A percentile compares a stretch with the other conserved stretches of the same genome.
Conservation (phyloP, 2,888 invertebrate species). For the Romanomermis culicivorax region DNA sequence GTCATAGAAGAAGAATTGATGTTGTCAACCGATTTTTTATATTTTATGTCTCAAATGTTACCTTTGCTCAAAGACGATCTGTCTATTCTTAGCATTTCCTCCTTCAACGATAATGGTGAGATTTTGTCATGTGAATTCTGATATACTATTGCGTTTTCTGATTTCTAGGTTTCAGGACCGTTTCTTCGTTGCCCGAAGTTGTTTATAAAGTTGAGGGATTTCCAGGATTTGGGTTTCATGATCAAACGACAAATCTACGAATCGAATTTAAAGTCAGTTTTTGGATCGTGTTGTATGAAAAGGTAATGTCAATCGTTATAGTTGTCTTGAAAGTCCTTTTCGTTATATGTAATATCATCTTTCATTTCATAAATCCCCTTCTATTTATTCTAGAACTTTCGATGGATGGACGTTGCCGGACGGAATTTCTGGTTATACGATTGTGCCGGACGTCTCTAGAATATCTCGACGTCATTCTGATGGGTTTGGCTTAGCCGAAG, state of each 20-base stretch:
- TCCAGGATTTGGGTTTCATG: conserved; percentile 21
- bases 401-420: conserved; percentile 24
- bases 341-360: no score
- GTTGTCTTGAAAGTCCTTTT: no score
- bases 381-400: not conserved
- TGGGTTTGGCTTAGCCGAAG: conserved; percentile 10
- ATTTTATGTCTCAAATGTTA: conserved; percentile 33
- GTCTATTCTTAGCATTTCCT: conserved; percentile 30
- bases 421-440: conserved; percentile 19
- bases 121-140: not conserved
- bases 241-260: not conserved
- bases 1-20: conserved; percentile 36
- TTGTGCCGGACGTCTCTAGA: conserved; percentile 30
- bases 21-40: conserved; percentile 35
- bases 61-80: conserved; percentile 29
- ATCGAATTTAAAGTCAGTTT: no score
- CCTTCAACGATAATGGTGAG: conserved; percentile 34
- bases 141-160: not conserved
- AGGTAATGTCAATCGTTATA: no score
- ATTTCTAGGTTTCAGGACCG: conserved; percentile 24
- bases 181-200: conserved; percentile 19
- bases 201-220: conserved; percentile 28
- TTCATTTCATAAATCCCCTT: no score
- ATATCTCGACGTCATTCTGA: conserved; percentile 20
- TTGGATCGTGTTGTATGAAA: no score